Base-by-base conservation (phyloP, 2,888 invertebrate species). In the Polyommatus iphigenia region DNA sequence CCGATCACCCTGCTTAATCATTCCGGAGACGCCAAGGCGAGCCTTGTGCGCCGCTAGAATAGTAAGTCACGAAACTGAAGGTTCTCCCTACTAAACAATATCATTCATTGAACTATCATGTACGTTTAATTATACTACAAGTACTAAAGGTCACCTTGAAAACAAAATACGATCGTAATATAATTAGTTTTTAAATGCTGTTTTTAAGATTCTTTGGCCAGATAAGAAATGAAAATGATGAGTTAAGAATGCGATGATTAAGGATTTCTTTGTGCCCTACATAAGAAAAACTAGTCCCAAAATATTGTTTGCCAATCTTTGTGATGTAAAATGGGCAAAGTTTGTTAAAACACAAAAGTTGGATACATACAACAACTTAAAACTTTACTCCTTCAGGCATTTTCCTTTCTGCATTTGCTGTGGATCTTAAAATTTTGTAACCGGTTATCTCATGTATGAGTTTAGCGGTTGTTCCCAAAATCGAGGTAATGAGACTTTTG, bases 31-130 rank as follows among this genome's bases (percentile, higher is more conserved):
- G 29, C 46, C 75, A 54, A 75, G 75, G 75, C 24, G 54, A 54
- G 54, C 75, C 54, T 75, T 75, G 29, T 29, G 75, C 54, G 75
- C 75, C 54, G 54, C 75, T 50, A 24, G 75, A 50, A 75, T 75
- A 50, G 75, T 75, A 75, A 75, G 54, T 54, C 75, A 50, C 50
- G 29, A 7, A 75, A 50, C 50, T 75, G 46, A 75, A 75, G 75
- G 75, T 75, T 32, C 50, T 67, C 67, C 24, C 32, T 29, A 32
- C 67, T 18, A 29, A 67, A 67, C 29, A 13, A 67, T 67, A 67
- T 32, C 29, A 67, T 29, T 67, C 29, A 29, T 67, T 67, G 67
- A 15, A 29, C 29, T 67, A 67, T 5, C 5, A 67, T 15, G 62
- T 13, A 67, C 24, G 59, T 20, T 59, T 59, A 20, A 59, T 59